phyloP scores from a whole-genome alignment of 2,888 invertebrate species.

The Unio delphinus region DNA sequence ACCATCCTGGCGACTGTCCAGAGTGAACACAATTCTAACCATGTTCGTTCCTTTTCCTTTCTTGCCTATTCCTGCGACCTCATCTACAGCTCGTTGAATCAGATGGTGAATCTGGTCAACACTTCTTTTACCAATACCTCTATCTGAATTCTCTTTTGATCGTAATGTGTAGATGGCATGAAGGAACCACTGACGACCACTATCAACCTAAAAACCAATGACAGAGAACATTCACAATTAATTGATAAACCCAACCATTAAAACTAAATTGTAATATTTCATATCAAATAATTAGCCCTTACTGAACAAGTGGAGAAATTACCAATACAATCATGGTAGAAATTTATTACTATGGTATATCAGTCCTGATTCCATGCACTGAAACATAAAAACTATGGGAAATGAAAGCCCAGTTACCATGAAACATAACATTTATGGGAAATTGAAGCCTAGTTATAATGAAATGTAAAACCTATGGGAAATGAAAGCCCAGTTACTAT shows the following conservation, averaged over 20 bases:
- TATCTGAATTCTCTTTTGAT: slow-evolving; percentile 31
- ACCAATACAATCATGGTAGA: no score
- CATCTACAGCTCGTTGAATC: slow-evolving; percentile 37
- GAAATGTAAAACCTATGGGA: no score
- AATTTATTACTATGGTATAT: no score
- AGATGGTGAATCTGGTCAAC: slow-evolving; percentile 4
- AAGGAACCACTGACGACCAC: slow-evolving; percentile 63
- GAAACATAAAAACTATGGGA: no score
- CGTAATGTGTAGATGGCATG: slow-evolving; percentile 62
- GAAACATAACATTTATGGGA: no score
- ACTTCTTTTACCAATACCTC: slow-evolving; percentile 22
- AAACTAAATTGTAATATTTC: not conserved
- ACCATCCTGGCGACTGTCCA: slow-evolving; percentile 15
- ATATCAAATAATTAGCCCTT: no score
- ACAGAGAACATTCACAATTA: not conserved
- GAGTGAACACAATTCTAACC: slow-evolving; percentile 47
- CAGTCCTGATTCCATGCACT: no score
- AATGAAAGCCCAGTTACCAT: no score
- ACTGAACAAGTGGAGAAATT: no score
- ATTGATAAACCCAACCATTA: not conserved
- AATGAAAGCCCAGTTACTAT: no score
- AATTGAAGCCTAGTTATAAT: no score
- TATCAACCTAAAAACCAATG: slow-evolving; percentile 51
- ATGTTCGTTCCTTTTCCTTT: slow-evolving; percentile 61
- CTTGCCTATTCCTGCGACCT: slow-evolving; percentile 41